Evolutionary conservation across 2,113 vertebrate species (phyloP).

Genomic region (Neodon shergylaensis): DNA sequence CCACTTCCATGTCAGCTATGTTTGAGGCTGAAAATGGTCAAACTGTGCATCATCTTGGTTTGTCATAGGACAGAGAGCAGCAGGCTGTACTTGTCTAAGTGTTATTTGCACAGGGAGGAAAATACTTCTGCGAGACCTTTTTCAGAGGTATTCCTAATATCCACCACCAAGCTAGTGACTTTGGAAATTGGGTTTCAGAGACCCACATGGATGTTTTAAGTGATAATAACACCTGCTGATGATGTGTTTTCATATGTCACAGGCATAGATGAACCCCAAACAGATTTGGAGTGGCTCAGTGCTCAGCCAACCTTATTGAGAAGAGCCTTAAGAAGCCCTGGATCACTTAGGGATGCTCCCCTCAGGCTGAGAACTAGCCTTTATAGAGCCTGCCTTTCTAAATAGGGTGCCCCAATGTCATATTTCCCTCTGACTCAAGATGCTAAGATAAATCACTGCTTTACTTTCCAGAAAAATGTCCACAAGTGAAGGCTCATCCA

Average conservation of each 20-base stretch:
- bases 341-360: background rate
- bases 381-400: background rate
- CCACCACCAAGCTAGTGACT: background rate
- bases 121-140: background rate
- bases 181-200: background rate
- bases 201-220: background rate
- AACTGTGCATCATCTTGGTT: background rate
- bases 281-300: background rate
- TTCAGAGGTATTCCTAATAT: background rate
- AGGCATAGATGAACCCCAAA: background rate
- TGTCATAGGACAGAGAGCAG: background rate
- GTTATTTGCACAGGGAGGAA: background rate
- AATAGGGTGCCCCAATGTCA: fast-evolving
- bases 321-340: background rate
- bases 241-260: background rate
- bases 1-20: background rate
- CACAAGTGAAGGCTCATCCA: background rate
- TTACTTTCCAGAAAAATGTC: background rate
- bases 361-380: background rate
- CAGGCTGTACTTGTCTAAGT: background rate
- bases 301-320: background rate
- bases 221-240: background rate
- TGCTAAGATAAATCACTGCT: background rate
- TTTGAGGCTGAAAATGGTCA: background rate
- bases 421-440: background rate